phyloP scores from a whole-genome alignment of 2,888 invertebrate genomes.

The Drosophila peninsularis region DNA sequence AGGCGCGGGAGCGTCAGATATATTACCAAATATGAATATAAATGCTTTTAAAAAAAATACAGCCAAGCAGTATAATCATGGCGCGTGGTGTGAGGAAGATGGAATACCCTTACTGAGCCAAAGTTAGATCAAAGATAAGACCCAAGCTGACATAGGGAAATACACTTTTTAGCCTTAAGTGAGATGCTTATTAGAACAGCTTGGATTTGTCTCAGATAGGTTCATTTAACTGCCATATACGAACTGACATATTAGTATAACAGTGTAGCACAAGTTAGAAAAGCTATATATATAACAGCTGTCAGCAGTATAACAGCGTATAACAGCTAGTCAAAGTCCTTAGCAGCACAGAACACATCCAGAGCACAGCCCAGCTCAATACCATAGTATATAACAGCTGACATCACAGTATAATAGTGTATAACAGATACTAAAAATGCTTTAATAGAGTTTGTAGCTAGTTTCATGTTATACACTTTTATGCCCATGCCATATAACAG shows the following conservation, averaged over 20 bases:
- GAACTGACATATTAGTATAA: background rate
- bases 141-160: background rate
- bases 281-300: background rate
- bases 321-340: background rate
- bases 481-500: background rate
- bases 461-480: background rate
- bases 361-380: background rate
- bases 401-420: background rate
- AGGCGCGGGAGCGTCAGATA: conserved; percentile 47
- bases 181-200: background rate
- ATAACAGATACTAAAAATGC: background rate
- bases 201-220: background rate
- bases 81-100: background rate
- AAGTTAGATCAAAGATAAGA: conserved; percentile 6
- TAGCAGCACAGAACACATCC: background rate
- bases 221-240: background rate
- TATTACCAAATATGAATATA: conserved; percentile 76
- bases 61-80: background rate
- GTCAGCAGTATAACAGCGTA: conserved; percentile 1
- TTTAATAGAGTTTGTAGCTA: background rate
- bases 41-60: conserved; percentile 42
- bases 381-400: background rate
- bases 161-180: too few relatives aligned
- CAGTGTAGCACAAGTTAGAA: background rate
- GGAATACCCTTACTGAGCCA: conserved; percentile 20